Conservation (phyloP, 2,888 invertebrate species). For the Lomographa bimaculata region DNA sequence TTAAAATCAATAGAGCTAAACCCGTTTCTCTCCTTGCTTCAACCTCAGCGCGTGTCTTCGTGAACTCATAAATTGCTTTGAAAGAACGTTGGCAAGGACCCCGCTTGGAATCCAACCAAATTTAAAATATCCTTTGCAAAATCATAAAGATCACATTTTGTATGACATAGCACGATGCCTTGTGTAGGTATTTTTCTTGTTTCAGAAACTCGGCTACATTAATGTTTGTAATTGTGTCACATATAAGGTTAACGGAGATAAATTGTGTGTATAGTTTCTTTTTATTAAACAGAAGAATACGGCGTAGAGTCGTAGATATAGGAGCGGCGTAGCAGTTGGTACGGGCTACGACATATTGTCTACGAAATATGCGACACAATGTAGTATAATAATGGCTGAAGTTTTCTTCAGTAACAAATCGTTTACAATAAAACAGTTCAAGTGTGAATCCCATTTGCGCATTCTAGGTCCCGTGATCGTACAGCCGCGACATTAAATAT, state of each 20-base stretch:
- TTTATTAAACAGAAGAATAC: neutral
- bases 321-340: constrained; percentile 1
- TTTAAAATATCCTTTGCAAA: constrained; percentile 68
- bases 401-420: constrained; percentile 2
- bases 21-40: constrained; percentile 39
- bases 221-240: constrained; percentile 14
- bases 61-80: constrained; percentile 61
- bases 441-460: constrained; percentile 9
- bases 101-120: constrained; percentile 71
- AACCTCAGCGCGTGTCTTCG: constrained; percentile 43
- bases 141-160: constrained; percentile 63
- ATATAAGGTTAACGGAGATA: constrained; percentile 2
- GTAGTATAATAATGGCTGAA: constrained; percentile 1
- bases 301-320: neutral
- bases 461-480: constrained; percentile 3
- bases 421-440: constrained; percentile 13
- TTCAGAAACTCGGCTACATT: constrained; percentile 4
- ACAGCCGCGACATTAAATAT: constrained; percentile 16
- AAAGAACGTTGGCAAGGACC: constrained; percentile 65
- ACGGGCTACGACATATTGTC: constrained; percentile 1
- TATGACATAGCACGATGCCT: constrained; percentile 55
- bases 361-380: neutral
- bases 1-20: constrained; percentile 36
- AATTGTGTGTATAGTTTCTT: neutral
- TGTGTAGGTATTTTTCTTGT: constrained; percentile 36